Conservation (phyloP, 2,113 vertebrate genomes). For the Phainopepla nitens region DNA sequence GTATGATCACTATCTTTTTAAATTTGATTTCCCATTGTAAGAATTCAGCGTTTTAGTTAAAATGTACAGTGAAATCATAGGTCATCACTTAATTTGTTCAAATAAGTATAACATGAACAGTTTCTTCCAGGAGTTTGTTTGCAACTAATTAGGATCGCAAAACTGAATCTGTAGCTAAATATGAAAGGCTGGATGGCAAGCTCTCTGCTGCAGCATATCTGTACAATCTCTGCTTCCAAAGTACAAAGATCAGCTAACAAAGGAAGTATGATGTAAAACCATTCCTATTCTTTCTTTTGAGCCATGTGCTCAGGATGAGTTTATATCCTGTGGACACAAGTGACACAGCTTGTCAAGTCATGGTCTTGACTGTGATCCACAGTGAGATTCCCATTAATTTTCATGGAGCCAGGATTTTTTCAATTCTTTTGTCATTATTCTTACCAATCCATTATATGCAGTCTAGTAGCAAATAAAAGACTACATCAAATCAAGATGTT, state of each 20-base stretch:
- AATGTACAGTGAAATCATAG: background rate
- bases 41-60: background rate
- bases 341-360: background rate
- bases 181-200: conserved; percentile 8
- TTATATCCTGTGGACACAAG: background rate
- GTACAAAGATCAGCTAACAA: background rate
- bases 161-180: background rate
- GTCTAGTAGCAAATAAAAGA: background rate
- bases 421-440: background rate
- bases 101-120: background rate
- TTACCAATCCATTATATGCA: background rate
- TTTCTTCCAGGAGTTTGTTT: background rate
- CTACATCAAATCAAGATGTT: background rate
- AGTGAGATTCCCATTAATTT: background rate
- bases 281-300: background rate
- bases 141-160: conserved; percentile 5
- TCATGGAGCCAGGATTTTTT: background rate
- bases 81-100: conserved; percentile 11
- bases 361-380: background rate
- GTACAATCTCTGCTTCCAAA: background rate
- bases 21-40: background rate
- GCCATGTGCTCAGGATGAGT: background rate
- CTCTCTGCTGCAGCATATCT: background rate
- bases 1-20: background rate
- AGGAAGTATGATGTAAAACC: background rate